These are phyloP conservation scores for Bombus turneri DNA, from an alignment of 1,140 invertebrate species.

Conservation along the genomic window DNA sequence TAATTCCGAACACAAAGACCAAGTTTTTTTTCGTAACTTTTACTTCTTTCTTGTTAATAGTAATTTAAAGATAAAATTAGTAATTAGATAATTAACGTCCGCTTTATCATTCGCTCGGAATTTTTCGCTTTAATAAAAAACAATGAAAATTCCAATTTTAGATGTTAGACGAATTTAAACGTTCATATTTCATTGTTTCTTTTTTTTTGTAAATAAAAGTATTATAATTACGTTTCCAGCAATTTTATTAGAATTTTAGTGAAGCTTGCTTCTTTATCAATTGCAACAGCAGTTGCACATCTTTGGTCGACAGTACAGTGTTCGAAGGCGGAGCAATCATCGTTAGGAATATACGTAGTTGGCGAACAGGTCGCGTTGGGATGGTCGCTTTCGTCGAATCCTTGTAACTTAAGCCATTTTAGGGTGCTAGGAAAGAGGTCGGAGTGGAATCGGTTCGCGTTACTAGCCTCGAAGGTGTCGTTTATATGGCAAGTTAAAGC, in stretches of 20 bases:
- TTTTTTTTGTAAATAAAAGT: too few species aligned
- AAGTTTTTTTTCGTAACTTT: too few species aligned
- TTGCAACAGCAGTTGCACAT: neutral
- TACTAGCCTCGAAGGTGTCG: constrained; percentile 56
- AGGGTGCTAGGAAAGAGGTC: constrained; percentile 44
- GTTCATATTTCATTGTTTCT: too few species aligned
- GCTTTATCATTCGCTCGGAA: too few species aligned
- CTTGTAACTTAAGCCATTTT: constrained; percentile 59
- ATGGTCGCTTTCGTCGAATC: constrained; percentile 39
- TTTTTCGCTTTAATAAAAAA: too few species aligned
- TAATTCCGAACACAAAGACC: too few species aligned
- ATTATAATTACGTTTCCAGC: neutral
- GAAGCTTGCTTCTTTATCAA: neutral
- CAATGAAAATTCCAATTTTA: too few species aligned
- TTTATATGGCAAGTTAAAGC: constrained; percentile 52
- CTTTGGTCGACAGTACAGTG: neutral
- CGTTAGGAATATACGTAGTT: constrained; percentile 37
- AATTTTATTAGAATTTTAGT: neutral
- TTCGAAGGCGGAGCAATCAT: constrained; percentile 22
- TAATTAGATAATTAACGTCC: too few species aligned
- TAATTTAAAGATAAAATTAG: too few species aligned
- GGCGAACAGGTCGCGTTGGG: constrained; percentile 28
- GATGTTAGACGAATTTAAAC: too few species aligned
- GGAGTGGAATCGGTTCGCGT: constrained; percentile 46
- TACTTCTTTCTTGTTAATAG: too few species aligned